A percentile compares a stretch with the other conserved stretches of the same genome.
phyloP scores from a whole-genome alignment of 2,113 vertebrate genomes.

The Lepus timidus region DNA sequence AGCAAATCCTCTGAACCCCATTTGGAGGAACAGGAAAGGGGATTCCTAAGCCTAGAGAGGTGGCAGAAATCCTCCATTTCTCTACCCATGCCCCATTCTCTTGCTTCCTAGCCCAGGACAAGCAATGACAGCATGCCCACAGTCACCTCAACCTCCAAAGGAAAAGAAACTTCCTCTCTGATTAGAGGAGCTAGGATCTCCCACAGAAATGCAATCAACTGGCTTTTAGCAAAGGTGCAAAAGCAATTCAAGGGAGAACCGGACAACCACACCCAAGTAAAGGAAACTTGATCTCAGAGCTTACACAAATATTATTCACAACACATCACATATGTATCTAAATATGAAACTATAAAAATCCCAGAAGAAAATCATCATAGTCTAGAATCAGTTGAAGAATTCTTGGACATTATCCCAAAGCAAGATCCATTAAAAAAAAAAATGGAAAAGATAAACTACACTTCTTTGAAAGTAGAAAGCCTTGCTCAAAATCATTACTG shows the following conservation, averaged over 20 bases:
- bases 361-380: not conserved
- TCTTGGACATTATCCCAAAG: not conserved
- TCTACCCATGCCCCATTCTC: not conserved
- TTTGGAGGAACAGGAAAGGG: not conserved
- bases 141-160: not conserved
- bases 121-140: not conserved
- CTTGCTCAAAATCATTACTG: constrained; percentile 1
- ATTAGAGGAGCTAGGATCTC: not conserved
- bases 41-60: not conserved
- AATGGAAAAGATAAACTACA: not conserved
- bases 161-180: not conserved
- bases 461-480: constrained; percentile 48
- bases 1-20: not conserved
- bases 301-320: not conserved
- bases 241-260: not conserved
- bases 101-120: not conserved
- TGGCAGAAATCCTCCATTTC: not conserved
- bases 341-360: not conserved
- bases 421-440: not conserved
- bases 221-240: not conserved
- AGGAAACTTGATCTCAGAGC: not conserved
- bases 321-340: not conserved
- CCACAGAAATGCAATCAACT: not conserved
- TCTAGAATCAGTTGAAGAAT: not conserved
- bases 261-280: not conserved